Base-by-base conservation (phyloP, 2,113 vertebrate genomes). In the Amphiprion percula region DNA sequence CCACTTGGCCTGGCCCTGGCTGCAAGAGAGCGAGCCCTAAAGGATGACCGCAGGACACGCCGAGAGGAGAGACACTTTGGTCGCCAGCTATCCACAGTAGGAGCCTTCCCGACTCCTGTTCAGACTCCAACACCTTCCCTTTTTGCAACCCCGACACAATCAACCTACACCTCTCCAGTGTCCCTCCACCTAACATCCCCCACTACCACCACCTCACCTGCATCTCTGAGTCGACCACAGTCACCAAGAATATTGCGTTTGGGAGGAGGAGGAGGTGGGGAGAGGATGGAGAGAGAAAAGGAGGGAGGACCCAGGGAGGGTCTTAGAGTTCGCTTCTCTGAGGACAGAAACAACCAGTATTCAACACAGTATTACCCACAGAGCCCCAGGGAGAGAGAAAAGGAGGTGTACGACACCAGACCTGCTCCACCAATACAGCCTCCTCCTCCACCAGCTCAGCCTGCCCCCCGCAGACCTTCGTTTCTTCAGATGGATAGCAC, bases 1-100 rank as follows among this genome's bases (percentile, higher is more conserved):
- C 96, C 97, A 0, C 94, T 97, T 59, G 97, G 96, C 5, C 91
- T 98, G 41, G 97, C 97, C 0, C 85, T 98, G 65, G 97, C 96
- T 2, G 97, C 97, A 11, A 93, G 97, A 15, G 96, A 98, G 83
- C 87, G 96, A 53, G 96, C 97, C 17, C 87, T 97, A 15, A 97
- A 98, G 80, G 97, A 97, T 61, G 95, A 96, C 46, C 94, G 93
- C 11, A 91, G 95, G 55, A 94, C 92, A 1, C 92, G 95, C 5
- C 83, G 93, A 46, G 95, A 96, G n/a, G 90, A 95, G 44, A 87
- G 95, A 67, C 94, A 95, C 55, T 95, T 95, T 47, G 94, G 94
- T 0, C 67, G 88, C 2, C 95, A 96, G 72, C 72, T 92, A 82
- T 87, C 95, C 74, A 81, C 94, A 75, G 60, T 93, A 44, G 91